A percentile compares a stretch with the other conserved stretches of the same genome.
Conservation (phyloP, 2,113 vertebrate genomes). For the Ailurus styani region DNA sequence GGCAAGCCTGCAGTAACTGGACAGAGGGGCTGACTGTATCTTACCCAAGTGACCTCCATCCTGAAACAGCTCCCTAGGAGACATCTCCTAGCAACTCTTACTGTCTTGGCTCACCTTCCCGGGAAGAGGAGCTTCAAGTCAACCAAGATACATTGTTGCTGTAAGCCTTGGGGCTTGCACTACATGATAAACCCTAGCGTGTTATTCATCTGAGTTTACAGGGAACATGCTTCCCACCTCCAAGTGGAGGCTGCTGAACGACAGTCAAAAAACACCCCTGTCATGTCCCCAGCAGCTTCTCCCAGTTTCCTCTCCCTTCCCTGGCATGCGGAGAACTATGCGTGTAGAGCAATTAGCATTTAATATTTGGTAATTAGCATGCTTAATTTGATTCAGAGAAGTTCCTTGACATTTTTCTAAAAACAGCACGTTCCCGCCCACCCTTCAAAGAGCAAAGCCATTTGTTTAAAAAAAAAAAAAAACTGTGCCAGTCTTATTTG, state of each 20-base stretch:
- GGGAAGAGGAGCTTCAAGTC: neutral
- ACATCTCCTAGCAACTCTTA: neutral
- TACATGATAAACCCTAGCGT: neutral
- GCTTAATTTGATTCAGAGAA: constrained; percentile 64
- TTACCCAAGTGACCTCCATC: neutral
- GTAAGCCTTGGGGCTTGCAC: neutral
- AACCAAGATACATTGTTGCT: neutral
- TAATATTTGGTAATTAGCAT: constrained; percentile 66
- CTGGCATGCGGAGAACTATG: neutral
- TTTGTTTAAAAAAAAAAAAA: neutral
- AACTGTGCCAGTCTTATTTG: constrained; percentile 6
- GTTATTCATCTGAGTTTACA: neutral
- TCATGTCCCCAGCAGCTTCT: neutral
- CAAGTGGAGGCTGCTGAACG: neutral
- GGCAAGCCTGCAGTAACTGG: neutral
- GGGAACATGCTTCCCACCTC: neutral
- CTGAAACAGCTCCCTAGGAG: neutral
- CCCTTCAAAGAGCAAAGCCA: neutral
- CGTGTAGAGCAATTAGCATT: constrained; percentile 62
- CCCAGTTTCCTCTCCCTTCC: constrained; percentile 19
- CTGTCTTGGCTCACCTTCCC: neutral
- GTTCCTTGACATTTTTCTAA: constrained; percentile 62
- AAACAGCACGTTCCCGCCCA: constrained; percentile 55
- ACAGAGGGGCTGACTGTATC: neutral
- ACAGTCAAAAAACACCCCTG: constrained; percentile 12